A percentile compares a stretch with the other conserved stretches of the same genome.
Conservation (phyloP, 2,888 invertebrate genomes). For the Achlya flavicornis region DNA sequence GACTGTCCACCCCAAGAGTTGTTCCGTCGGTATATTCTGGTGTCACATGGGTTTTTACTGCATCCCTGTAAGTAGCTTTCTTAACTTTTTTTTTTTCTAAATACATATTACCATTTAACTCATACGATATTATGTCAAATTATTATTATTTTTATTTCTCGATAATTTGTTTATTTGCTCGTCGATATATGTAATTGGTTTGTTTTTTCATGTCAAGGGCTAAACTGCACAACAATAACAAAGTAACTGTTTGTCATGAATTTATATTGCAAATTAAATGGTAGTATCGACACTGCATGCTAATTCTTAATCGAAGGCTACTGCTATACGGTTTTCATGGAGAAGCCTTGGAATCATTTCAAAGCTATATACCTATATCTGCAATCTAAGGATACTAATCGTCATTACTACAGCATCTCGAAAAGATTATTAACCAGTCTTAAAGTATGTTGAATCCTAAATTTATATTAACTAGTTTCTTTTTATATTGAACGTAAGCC, state of each 20-base stretch:
- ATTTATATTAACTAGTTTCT: too few relatives aligned
- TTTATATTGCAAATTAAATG: neutral
- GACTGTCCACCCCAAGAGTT: slow-evolving; percentile 56
- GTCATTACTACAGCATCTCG: neutral
- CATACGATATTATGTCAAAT: too few relatives aligned
- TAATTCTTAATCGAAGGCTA: neutral
- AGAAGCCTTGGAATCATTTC: neutral
- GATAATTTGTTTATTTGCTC: neutral
- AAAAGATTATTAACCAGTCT: too few relatives aligned
- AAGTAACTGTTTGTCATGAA: neutral
- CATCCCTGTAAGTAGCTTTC: slow-evolving; percentile 58
- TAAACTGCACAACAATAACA: slow-evolving; percentile 7
- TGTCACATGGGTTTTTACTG: slow-evolving; percentile 71
- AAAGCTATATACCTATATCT: neutral
- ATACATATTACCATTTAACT: too few relatives aligned
- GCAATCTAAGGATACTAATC: neutral
- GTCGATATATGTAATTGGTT: neutral
- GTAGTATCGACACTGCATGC: neutral
- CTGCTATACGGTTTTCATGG: neutral
- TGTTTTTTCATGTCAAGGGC: slow-evolving; percentile 5
- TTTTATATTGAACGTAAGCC: too few relatives aligned
- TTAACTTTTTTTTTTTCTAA: neutral
- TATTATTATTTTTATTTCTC: neutral
- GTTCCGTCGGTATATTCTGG: slow-evolving; percentile 60
- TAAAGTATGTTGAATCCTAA: too few relatives aligned